Conservation (phyloP, 2,113 vertebrate genomes). For the Rhinogobius similis region DNA sequence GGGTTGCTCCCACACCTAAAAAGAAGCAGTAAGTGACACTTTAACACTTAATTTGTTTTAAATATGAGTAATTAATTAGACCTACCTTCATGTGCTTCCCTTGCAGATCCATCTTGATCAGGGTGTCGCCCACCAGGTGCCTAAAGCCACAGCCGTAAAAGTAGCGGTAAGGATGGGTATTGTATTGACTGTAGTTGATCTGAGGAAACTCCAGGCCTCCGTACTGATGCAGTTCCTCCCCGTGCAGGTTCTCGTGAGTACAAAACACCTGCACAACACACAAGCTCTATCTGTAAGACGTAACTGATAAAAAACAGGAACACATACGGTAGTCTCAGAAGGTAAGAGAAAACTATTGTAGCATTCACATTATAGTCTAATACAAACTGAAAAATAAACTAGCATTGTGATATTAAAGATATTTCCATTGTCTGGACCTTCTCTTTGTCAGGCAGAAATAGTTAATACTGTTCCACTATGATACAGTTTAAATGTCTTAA, state of each 20-base stretch:
- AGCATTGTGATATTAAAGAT: no score
- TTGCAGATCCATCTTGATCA: slow-evolving; percentile 85
- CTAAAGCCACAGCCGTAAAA: slow-evolving; percentile 88
- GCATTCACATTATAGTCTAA: no score
- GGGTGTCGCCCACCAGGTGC: slow-evolving; percentile 84
- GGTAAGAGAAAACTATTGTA: no score
- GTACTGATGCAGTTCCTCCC: slow-evolving; percentile 76
- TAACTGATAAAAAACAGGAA: neutral
- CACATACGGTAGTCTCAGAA: neutral
- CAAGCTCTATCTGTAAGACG: neutral
- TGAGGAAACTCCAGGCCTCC: slow-evolving; percentile 90
- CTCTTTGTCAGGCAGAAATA: no score
- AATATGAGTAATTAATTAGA: neutral
- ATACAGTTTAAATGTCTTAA: no score
- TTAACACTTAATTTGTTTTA: neutral
- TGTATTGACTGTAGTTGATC: slow-evolving; percentile 85
- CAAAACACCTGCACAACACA: slow-evolving; percentile 81
- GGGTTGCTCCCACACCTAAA: slow-evolving; percentile 85
- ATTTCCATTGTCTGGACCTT: no score
- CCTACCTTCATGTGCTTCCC: slow-evolving; percentile 83
- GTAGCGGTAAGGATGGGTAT: slow-evolving; percentile 81
- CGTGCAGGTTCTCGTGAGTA: slow-evolving; percentile 82
- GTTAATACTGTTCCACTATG: no score
- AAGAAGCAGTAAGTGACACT: neutral
- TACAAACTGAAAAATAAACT: no score